Percentiles rank a stretch among this genome's conserved stretches.
Evolutionary conservation across 2,888 invertebrate species (phyloP).

Genomic region (Tyria jacobaeae): DNA sequence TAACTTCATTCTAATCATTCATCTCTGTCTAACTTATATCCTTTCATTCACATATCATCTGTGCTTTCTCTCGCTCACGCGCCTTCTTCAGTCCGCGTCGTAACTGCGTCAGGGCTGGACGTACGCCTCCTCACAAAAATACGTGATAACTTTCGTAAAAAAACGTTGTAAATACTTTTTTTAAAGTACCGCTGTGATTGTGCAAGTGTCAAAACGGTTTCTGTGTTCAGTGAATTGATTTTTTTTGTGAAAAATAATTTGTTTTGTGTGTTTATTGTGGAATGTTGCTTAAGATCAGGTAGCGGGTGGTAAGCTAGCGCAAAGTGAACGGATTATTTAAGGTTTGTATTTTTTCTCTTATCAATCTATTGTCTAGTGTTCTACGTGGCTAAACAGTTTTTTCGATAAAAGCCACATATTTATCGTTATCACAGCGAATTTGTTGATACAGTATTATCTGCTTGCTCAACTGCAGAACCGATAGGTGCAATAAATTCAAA

Average conservation of each 20-base stretch:
- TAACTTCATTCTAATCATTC: slow-evolving; percentile 65
- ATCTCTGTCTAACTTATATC: slow-evolving; percentile 60
- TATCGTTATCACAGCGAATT: slow-evolving; percentile 47
- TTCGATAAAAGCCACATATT: slow-evolving; percentile 31
- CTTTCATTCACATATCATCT: slow-evolving; percentile 59
- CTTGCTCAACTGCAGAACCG: slow-evolving; percentile 41
- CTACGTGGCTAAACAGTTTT: slow-evolving; percentile 56
- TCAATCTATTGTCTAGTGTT: slow-evolving; percentile 59
- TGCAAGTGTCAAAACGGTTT: slow-evolving; percentile 61
- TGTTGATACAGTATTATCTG: slow-evolving; percentile 47
- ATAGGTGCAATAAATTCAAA: slow-evolving; percentile 33
- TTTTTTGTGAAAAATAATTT: slow-evolving; percentile 54
- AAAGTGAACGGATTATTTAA: slow-evolving; percentile 69
- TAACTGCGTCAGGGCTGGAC: slow-evolving; percentile 44
- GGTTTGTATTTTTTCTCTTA: slow-evolving; percentile 70
- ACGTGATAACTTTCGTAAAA: slow-evolving; percentile 80
- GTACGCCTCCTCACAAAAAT: slow-evolving; percentile 48
- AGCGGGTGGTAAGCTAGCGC: slow-evolving; percentile 52
- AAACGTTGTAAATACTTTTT: slow-evolving; percentile 69
- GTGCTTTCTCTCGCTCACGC: slow-evolving; percentile 71
- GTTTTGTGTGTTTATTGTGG: slow-evolving; percentile 67
- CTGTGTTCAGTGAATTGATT: slow-evolving; percentile 53
- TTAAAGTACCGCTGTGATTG: slow-evolving; percentile 65
- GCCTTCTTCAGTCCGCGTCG: slow-evolving; percentile 69
- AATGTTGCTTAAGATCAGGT: slow-evolving; percentile 75